These are phyloP conservation scores for Copsychus sechellarum DNA, from an alignment of 2,113 vertebrate genomes.

Conservation along the genomic window DNA sequence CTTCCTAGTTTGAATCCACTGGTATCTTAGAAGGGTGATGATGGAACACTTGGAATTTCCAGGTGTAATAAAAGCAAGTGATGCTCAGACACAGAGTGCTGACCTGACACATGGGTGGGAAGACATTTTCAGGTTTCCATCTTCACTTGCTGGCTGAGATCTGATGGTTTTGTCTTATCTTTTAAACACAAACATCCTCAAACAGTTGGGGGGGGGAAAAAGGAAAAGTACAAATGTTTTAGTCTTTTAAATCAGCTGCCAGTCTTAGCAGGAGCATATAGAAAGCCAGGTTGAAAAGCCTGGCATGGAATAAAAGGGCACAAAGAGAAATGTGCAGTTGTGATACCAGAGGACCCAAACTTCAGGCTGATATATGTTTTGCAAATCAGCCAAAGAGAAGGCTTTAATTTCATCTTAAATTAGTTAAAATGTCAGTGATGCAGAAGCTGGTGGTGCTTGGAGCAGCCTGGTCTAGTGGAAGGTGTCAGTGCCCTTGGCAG, in stretches of 20 bases:
- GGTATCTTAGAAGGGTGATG: background rate
- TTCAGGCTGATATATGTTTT: background rate
- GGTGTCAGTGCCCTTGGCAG: background rate
- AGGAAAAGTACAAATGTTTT: background rate
- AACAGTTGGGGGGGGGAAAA: fast-evolving
- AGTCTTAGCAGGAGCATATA: background rate
- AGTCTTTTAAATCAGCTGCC: background rate
- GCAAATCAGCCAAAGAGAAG: background rate
- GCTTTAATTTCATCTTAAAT: background rate
- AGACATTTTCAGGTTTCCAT: background rate
- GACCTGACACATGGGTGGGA: background rate
- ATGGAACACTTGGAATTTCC: background rate
- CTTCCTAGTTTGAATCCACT: background rate
- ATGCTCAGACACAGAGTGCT: background rate
- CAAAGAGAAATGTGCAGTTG: background rate
- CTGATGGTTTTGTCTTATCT: background rate
- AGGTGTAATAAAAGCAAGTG: background rate
- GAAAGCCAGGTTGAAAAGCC: conserved; percentile 6
- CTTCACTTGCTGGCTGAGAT: background rate
- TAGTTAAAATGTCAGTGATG: background rate
- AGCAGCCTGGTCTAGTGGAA: background rate
- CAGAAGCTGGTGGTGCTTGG: background rate
- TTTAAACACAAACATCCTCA: background rate
- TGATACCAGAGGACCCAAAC: background rate
- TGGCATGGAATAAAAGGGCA: conserved; percentile 9